Base-by-base conservation (phyloP, 1,140 invertebrate genomes). In the Scaptomyza pallida region DNA sequence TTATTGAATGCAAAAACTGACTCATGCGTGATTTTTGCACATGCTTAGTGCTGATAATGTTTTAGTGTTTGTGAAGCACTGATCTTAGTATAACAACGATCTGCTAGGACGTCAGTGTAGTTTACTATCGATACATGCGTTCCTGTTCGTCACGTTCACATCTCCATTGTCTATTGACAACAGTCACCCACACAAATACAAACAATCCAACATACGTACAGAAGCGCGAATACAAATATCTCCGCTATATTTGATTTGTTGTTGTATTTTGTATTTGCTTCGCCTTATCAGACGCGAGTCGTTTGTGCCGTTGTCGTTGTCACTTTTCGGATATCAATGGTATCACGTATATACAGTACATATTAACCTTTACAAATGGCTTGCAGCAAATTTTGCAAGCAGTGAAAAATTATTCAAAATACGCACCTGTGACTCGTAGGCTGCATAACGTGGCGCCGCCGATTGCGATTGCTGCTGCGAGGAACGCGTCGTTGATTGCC, bases 391-490 rank as follows among this genome's bases (percentile, higher is more conserved):
- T 10, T 56, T 63, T 21, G 51, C 37, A 26, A 5, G 30, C 45
- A 13, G 35, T 70, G 40, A 50, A 48, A 40, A 48, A 37, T 61
- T 13, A 37, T 37, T n/a, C 1, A 30, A 26, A 33, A 45, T 72
- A 72, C 79, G 44, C 79, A 82, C 80, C 80, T 83, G 80, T 16
- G 80, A 83, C 40, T 83, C 80, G 19, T 76, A 85, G 17, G 81
- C 76, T n/a, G 80, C 80, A 72, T 88, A 85, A 60, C 76, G 83
- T 76, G 85, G 75, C 55, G 47, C 5, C 48, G 61, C 37, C 33
- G 35, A 12, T 44, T 21, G 13, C 30, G 40, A n/a, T 17, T 65
- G 45, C 35, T 57, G 71, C 6, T 71, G 78, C n/a, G 62, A 8
- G 44, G 63, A 6, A 13, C 35, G 23, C 45, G 64, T 26, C 47